Percentiles rank a stretch among this genome's conserved stretches.
These are phyloP conservation scores for Trilocha varians DNA, from an alignment of 2,888 invertebrate species.

Conservation along the genomic window DNA sequence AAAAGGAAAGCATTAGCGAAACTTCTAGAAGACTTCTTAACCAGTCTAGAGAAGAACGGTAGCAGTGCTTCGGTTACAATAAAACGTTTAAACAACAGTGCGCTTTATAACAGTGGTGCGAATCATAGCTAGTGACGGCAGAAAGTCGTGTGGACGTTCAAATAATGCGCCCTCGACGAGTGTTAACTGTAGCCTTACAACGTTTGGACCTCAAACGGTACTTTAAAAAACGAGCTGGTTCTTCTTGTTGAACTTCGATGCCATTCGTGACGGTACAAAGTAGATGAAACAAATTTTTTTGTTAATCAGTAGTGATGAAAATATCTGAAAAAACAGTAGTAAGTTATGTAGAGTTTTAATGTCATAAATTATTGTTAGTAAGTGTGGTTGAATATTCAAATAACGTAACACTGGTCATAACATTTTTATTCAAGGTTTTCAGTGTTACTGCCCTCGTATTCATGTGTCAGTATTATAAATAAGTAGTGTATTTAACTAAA, in stretches of 20 bases:
- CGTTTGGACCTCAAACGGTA: conserved; percentile 1
- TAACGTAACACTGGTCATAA: too few species aligned
- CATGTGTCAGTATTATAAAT: too few species aligned
- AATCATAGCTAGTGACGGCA: conserved; percentile 55
- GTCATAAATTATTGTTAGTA: too few species aligned
- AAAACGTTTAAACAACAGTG: conserved; percentile 43
- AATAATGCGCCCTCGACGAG: not conserved
- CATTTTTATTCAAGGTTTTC: too few species aligned
- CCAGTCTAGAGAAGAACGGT: conserved; percentile 64
- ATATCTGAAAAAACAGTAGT: too few species aligned
- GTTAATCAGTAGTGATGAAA: too few species aligned
- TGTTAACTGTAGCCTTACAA: not conserved
- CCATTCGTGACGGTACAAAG: not conserved
- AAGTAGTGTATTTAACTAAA: too few species aligned
- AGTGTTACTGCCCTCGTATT: too few species aligned
- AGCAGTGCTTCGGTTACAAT: conserved; percentile 57
- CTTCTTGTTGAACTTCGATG: not conserved
- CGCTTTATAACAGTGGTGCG: conserved; percentile 36
- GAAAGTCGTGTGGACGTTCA: conserved; percentile 23
- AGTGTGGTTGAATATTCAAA: too few species aligned
- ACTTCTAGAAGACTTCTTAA: conserved; percentile 77
- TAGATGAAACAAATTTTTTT: not conserved
- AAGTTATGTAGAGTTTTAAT: too few species aligned
- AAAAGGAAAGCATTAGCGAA: conserved; percentile 81
- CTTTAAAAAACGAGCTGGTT: not conserved